Evolutionary conservation across 2,888 invertebrate genomes (phyloP).

Genomic region (Sisyra terminalis): DNA sequence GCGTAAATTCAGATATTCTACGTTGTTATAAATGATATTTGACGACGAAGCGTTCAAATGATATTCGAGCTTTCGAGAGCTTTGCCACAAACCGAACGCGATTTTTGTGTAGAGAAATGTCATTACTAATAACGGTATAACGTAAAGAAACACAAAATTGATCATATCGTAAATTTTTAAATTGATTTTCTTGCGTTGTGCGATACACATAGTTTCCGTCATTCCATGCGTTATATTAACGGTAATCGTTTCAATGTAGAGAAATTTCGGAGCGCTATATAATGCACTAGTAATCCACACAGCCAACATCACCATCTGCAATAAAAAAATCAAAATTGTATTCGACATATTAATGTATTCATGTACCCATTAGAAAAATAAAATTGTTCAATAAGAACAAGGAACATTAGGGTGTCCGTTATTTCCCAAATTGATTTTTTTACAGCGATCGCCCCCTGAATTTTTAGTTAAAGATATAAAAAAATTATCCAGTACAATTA

Average conservation of each 20-base stretch:
- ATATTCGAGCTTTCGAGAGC: conserved; percentile 45
- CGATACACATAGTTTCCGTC: conserved; percentile 54
- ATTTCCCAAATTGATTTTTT: no score
- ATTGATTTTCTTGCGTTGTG: conserved; percentile 60
- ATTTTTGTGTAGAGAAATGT: conserved; percentile 70
- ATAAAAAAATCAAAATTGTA: conserved; percentile 12
- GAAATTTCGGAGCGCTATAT: conserved; percentile 70
- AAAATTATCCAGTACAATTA: no score
- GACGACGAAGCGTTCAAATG: conserved; percentile 24
- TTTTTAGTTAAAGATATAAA: no score
- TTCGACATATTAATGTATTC: background rate
- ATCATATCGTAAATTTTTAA: conserved; percentile 63
- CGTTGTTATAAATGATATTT: no score
- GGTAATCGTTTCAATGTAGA: conserved; percentile 64
- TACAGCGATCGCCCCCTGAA: no score
- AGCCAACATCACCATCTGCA: conserved; percentile 53
- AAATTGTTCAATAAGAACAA: no score
- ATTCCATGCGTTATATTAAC: conserved; percentile 38
- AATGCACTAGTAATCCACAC: conserved; percentile 73
- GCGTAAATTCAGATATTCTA: no score
- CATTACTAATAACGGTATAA: conserved; percentile 67
- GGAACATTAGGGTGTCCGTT: no score
- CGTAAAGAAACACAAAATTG: conserved; percentile 68
- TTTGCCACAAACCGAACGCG: conserved; percentile 69
- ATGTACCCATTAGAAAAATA: background rate